Evolutionary conservation across 2,113 vertebrate genomes (phyloP).

Genomic region (Heptranchias perlo): DNA sequence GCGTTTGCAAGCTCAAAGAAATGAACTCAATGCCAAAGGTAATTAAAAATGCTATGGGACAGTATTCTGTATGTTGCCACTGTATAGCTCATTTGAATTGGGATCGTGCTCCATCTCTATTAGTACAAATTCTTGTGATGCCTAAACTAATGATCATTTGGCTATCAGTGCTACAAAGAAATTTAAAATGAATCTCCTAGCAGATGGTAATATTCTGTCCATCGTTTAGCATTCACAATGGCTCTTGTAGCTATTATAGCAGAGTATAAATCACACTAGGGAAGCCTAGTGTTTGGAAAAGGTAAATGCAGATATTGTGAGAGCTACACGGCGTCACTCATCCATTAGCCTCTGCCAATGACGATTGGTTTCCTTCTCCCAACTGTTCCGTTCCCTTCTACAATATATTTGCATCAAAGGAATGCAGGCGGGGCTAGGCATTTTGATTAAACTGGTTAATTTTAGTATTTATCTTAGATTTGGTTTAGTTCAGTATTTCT

Average conservation of each 20-base stretch:
- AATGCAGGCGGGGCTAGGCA: not conserved
- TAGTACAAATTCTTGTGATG: not conserved
- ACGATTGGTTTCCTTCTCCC: not conserved
- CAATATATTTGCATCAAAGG: not conserved
- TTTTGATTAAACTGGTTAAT: not conserved
- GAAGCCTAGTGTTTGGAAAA: not conserved
- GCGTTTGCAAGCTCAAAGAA: slow-evolving; percentile 90
- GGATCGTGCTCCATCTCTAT: not conserved
- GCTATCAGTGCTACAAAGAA: not conserved
- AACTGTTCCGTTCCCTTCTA: not conserved
- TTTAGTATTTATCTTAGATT: not conserved
- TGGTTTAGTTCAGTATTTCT: not conserved
- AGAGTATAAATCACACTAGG: not conserved
- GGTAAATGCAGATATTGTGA: too few species aligned
- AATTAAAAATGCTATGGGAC: not conserved
- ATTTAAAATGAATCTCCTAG: not conserved
- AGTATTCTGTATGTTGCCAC: not conserved
- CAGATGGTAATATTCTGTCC: not conserved
- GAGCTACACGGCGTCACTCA: not conserved
- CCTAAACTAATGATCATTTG: not conserved
- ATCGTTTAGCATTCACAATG: not conserved
- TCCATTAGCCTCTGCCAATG: too few species aligned
- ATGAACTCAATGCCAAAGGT: slow-evolving; percentile 98
- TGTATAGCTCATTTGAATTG: not conserved
- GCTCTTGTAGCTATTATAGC: not conserved